Evolutionary conservation across 2,113 vertebrate species (phyloP).

Genomic region (Sapayoa aenigma): DNA sequence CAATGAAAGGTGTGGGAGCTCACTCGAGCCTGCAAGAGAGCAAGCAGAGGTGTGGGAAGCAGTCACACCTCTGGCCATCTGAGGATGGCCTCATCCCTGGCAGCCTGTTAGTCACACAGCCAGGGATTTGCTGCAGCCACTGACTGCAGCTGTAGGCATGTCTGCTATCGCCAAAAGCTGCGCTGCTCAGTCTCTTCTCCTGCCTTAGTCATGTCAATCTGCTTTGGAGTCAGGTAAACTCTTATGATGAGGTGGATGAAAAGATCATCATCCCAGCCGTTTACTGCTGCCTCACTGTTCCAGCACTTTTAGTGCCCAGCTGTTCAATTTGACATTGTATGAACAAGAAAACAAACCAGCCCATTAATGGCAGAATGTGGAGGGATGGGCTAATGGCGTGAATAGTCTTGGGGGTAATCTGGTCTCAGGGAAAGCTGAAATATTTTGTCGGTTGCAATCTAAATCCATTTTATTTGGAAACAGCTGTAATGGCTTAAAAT

Average conservation of each 20-base stretch:
- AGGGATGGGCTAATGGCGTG: not conserved
- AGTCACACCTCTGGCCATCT: not conserved
- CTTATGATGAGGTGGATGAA: not conserved
- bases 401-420: not conserved
- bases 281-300: not conserved
- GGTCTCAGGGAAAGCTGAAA: not conserved
- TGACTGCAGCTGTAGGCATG: not conserved
- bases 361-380: not conserved
- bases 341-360: not conserved
- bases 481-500: not conserved
- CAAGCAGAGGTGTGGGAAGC: not conserved
- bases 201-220: not conserved
- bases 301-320: not conserved
- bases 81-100: not conserved
- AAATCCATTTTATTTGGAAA: not conserved
- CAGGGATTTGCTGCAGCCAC: not conserved
- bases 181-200: not conserved
- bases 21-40: rapidly evolving
- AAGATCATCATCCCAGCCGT: not conserved
- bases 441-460: not conserved
- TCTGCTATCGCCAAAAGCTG: not conserved
- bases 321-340: not conserved
- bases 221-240: not conserved
- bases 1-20: not conserved
- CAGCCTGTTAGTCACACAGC: not conserved